Base-by-base conservation (phyloP, 2,888 invertebrate species). In the Synergus laeviventris region DNA sequence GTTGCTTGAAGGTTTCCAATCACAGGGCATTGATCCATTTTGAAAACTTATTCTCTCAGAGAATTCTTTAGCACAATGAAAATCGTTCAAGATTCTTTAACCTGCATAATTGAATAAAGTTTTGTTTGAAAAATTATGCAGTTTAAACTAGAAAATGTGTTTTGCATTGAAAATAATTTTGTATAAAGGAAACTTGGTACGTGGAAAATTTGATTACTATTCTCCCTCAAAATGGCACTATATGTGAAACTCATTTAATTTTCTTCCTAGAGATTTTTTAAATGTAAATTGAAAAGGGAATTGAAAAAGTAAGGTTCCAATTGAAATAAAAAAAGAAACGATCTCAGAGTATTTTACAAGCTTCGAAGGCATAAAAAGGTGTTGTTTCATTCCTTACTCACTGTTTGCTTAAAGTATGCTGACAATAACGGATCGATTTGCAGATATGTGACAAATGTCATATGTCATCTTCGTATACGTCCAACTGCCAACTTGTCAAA, bases 1-100 rank as follows among this genome's bases (percentile, higher is more conserved):
- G 11, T n/a, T 38, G 18, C 36, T 62, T 38, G 38, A 31, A 62
- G 36, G 16, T 38, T 62, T 62, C 62, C 62, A 62, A 62, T 62
- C 62, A 62, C 62, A n/a, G 1, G 4, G 36, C 62, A n/a, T 62
- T 62, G 38, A 62, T 62, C 31, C 62, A 38, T 62, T 62, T 38
- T 9, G 38, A 1, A 62, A 38, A 11, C 11, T 36, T 38, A 1
- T n/a, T 62, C 1, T 60, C 31, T 4, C 11, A 62, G 16, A 62
- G 36, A 36, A 62, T 36, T 14, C 38, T 62, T 38, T 5, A 62
- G 2, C 18, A n/a, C 16, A 62, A 62, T 62, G 7, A 9, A 61
- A 61, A 61, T 61, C 18, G 36, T 7, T 9, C 7, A 61, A n/a
- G n/a, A 1, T 39, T 11, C 9, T 39, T 39, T 7, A 39, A 31